phyloP scores from a whole-genome alignment of 2,888 invertebrate species.

The Seira sanloemensis region DNA sequence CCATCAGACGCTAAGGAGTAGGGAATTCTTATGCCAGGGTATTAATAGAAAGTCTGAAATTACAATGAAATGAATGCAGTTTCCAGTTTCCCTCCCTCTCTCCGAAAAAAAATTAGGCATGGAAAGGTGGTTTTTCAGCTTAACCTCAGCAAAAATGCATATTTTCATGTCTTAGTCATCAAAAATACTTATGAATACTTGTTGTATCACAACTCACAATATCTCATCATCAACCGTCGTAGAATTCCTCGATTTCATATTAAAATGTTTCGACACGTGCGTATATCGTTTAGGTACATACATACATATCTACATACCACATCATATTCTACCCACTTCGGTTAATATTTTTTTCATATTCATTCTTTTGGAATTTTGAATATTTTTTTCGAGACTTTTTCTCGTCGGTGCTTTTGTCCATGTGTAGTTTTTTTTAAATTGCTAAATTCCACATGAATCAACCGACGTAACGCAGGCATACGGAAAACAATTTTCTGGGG shows the following conservation, averaged over 20 bases:
- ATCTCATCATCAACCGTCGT: no score
- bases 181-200: neutral
- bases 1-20: neutral
- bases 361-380: neutral
- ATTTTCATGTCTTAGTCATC: conserved; percentile 55
- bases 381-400: no score
- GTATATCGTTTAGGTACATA: no score
- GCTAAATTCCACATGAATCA: neutral
- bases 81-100: no score
- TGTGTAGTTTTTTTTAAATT: neutral
- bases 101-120: no score
- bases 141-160: conserved; percentile 12
- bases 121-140: neutral
- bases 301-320: no score
- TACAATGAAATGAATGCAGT: no score
- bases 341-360: neutral
- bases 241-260: no score
- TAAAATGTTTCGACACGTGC: no score
- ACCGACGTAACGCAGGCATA: neutral
- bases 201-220: neutral
- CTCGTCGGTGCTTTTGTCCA: neutral
- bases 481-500: conserved; percentile 31
- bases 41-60: no score
- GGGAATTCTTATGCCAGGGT: no score
- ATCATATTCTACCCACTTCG: no score